Evolutionary conservation across 2,797 vertebrate species (phyloP).

Genomic region (Phrynocephalus vlangalii): DNA sequence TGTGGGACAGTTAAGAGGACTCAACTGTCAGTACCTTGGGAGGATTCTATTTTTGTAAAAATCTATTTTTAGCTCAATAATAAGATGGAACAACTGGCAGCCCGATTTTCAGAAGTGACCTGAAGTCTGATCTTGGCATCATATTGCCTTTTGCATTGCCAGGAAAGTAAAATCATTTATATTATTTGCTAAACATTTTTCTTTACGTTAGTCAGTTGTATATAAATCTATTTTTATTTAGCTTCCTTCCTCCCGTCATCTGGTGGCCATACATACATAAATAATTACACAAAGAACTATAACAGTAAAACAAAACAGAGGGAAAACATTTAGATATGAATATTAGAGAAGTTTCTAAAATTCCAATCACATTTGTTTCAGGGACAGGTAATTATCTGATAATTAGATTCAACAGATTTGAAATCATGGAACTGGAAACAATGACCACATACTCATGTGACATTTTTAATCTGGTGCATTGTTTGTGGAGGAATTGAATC

Average conservation of each 20-base stretch:
- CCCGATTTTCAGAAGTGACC: neutral
- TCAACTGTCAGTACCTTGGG: neutral
- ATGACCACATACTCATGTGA: neutral
- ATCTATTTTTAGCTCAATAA: neutral
- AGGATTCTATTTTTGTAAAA: neutral
- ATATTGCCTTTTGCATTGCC: neutral
- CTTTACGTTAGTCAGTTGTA: too few species aligned
- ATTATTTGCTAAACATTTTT: neutral
- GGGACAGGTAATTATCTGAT: neutral
- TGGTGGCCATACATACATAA: neutral
- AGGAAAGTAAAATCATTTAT: neutral
- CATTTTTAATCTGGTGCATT: neutral
- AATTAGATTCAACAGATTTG: constrained; percentile 1
- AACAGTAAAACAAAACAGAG: neutral
- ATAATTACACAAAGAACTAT: too few species aligned
- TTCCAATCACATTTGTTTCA: neutral
- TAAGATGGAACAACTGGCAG: neutral
- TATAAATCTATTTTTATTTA: neutral
- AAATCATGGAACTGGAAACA: neutral
- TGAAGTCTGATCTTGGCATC: neutral
- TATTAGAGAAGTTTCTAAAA: too few species aligned
- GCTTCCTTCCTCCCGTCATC: neutral
- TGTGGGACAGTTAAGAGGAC: neutral
- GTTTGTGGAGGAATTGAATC: neutral
- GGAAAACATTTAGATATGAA: neutral